Conservation (phyloP, 2,797 vertebrate species). For the Rhinichthys osculus region DNA sequence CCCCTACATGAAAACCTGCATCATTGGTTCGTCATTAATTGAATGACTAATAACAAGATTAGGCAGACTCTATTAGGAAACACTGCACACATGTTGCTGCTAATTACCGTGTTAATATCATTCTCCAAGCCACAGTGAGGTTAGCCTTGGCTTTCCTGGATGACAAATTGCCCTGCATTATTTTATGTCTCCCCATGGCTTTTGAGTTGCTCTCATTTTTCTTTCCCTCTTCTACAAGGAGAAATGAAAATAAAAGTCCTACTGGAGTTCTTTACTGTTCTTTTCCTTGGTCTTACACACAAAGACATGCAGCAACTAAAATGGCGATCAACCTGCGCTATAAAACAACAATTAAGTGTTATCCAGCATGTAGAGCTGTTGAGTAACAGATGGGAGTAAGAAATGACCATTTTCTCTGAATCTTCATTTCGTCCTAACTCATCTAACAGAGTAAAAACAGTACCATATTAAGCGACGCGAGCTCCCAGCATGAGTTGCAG, state of each 20-base stretch:
- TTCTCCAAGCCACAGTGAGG: slow-evolving; percentile 51
- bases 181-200: slow-evolving; percentile 14
- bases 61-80: slow-evolving; percentile 62
- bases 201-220: slow-evolving; percentile 5
- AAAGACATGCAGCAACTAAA: not conserved
- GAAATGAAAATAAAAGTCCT: not conserved
- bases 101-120: slow-evolving; percentile 67
- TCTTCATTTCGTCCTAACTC: not conserved
- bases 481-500: not conserved
- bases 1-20: slow-evolving; percentile 46
- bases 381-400: not conserved
- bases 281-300: slow-evolving; percentile 1
- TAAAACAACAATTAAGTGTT: not conserved
- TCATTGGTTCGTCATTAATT: slow-evolving; percentile 65
- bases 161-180: slow-evolving; percentile 42
- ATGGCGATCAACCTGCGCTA: not conserved
- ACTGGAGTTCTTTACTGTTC: not conserved
- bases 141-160: slow-evolving; percentile 51
- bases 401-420: not conserved
- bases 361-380: not conserved
- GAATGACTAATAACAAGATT: slow-evolving; percentile 66
- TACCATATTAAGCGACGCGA: not conserved
- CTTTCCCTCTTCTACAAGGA: not conserved
- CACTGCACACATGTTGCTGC: slow-evolving; percentile 61
- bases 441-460: not conserved